Evolutionary conservation across 2,797 vertebrate genomes (phyloP), one percentile per base, ranked within the genome.

Genomic region (Diceros bicornis): DNA sequence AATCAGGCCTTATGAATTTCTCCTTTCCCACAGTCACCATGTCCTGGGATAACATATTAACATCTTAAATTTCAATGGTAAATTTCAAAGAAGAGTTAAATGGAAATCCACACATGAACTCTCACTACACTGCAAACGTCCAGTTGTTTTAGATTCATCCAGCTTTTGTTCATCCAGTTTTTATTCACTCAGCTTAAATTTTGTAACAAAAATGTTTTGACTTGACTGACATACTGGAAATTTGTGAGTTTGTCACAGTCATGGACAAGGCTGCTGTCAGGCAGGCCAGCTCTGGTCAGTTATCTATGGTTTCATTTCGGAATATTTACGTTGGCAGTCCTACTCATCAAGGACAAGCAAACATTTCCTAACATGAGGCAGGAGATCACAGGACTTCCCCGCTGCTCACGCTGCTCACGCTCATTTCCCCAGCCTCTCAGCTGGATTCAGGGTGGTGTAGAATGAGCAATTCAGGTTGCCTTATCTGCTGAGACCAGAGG

Each of bases 121-220:
- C 64, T 32, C 57, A 44, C 14, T 16, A 41, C 12, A 32, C 6
- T 52, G 29, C 34, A 90, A 29, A 66, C 4, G 59, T 21, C 32
- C 1, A 3, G 21, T 78, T 72, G 77, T 72, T 91, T 89, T n/a
- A 9, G 12, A 47, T 20, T 41, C 37, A 66, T 1, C 34, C 50
- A 12, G 29, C 9, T 75, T 66, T 47, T 77, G 12, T 75, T 86
- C 57, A 29, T 34, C 17, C 16, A 27, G 41, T 50, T 93, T 79
- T 69, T 74, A 91, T 52, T 69, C 25, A 41, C n/a, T 87, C 18
- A 41, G 59, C 7, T 95, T 92, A 89, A 68, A 57, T 69, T 89
- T 81, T 41, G 6, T 88, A 88, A 81, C 50, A 79, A 13, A 84
- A 64, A 34, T 55, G 41, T 81, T 77, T 72, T 81, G 50, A 79